Evolutionary conservation across 64 coral and sea anemone genomes (phyloP).

Genomic region (Dendrophyllia cribrosa): DNA sequence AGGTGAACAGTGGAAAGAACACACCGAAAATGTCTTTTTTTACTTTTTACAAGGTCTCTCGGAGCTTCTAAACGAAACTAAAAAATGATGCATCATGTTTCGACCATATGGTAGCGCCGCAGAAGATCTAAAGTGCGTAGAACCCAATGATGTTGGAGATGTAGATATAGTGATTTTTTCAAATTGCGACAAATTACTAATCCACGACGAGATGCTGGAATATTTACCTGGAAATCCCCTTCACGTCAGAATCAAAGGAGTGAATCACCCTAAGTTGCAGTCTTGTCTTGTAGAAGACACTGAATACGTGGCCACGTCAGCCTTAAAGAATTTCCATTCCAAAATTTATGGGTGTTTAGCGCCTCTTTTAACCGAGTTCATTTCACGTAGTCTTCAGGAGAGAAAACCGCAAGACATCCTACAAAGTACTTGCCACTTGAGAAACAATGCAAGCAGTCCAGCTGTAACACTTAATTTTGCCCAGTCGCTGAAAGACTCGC

Average conservation of each 20-base stretch:
- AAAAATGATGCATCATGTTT: background rate
- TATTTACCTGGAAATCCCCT: constrained; percentile 7
- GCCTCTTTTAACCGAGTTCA: background rate
- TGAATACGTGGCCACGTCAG: constrained; percentile 39
- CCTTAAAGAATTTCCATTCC: constrained; percentile 59
- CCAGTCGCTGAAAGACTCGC: background rate
- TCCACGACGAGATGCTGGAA: constrained; percentile 17
- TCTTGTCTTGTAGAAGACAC: constrained; percentile 58
- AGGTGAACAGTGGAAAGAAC: background rate
- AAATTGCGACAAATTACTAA: background rate
- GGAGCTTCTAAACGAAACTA: background rate
- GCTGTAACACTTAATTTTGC: background rate
- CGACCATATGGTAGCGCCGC: background rate
- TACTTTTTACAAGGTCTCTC: background rate
- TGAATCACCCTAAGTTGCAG: constrained; percentile 44
- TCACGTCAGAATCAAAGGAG: constrained; percentile 49
- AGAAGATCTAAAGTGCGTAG: constrained; percentile 16
- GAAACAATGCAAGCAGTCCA: background rate
- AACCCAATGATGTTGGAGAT: constrained; percentile 5
- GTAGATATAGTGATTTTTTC: constrained; percentile 25
- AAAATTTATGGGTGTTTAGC: constrained; percentile 31
- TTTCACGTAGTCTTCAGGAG: background rate
- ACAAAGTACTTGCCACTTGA: background rate
- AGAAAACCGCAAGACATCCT: background rate
- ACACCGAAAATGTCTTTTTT: background rate